phyloP scores from a whole-genome alignment of 92 coral and sea anemone genomes.

The Ricordea florida region DNA sequence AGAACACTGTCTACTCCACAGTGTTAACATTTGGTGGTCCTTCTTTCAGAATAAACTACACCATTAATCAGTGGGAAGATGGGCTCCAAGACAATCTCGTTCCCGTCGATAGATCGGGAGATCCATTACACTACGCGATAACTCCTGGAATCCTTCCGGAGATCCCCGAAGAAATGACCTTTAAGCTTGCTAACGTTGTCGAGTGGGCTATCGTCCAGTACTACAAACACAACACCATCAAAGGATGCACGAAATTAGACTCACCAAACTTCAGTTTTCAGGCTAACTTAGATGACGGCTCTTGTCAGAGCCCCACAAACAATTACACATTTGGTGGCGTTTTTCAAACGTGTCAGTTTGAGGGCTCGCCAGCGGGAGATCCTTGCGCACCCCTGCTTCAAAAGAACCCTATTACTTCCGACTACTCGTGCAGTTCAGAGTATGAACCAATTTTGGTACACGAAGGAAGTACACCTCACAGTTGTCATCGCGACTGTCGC shows the following conservation, averaged over 20 bases:
- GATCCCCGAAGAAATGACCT: conserved; percentile 58
- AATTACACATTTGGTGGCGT: conserved; percentile 96
- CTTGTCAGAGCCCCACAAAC: conserved; percentile 79
- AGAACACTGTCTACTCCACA: conserved; percentile 64
- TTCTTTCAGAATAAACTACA: conserved; percentile 71
- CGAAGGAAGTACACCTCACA: conserved; percentile 72
- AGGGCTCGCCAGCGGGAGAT: conserved; percentile 65
- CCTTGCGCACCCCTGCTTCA: conserved; percentile 75
- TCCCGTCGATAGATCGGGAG: conserved; percentile 82
- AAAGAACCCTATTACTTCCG: conserved; percentile 73
- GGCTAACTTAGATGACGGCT: conserved; percentile 84
- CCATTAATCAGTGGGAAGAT: conserved; percentile 85
- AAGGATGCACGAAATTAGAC: conserved; percentile 81
- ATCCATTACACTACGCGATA: conserved; percentile 77
- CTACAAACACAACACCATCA: conserved; percentile 82
- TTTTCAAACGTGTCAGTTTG: conserved; percentile 74
- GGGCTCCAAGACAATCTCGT: conserved; percentile 67
- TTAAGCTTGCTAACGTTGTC: conserved; percentile 64
- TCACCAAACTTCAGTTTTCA: conserved; percentile 95
- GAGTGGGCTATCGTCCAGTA: conserved; percentile 64
- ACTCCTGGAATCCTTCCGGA: conserved; percentile 80
- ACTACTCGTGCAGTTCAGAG: conserved; percentile 68
- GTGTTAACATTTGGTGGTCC: conserved; percentile 85
- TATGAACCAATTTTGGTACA: conserved; percentile 80
- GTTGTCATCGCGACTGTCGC: conserved; percentile 75